These are phyloP conservation scores for Spodoptera frugiperda DNA, from an alignment of 1,140 invertebrate species.

Conservation along the genomic window DNA sequence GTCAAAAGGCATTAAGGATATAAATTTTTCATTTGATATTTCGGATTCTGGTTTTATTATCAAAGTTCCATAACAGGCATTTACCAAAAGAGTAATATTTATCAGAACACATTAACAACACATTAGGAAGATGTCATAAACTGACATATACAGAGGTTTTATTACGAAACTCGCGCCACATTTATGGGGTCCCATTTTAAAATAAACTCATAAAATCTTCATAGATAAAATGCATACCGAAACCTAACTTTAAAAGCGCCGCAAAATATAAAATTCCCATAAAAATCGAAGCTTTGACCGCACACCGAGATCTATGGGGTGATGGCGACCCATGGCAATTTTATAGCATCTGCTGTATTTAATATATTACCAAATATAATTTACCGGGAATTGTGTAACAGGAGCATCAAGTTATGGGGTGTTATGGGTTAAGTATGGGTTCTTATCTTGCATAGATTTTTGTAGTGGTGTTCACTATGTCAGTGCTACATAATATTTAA, in stretches of 20 bases:
- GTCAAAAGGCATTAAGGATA: no score
- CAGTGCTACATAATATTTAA: background rate
- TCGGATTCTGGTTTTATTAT: no score
- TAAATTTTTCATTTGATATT: no score
- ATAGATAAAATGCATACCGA: conserved; percentile 22
- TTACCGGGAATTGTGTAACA: conserved; percentile 14
- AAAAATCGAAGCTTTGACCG: conserved; percentile 16
- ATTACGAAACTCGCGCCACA: background rate
- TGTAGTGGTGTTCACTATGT: background rate
- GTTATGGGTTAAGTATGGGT: background rate
- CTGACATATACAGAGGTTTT: background rate
- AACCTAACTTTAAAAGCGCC: conserved; percentile 9
- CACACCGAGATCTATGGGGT: conserved; percentile 5
- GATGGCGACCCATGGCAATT: conserved; percentile 14
- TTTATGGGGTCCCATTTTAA: background rate
- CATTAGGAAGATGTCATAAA: background rate
- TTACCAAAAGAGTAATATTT: background rate
- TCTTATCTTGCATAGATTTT: background rate
- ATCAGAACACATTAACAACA: conserved; percentile 9
- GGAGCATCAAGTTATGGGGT: background rate
- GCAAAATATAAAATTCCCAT: conserved; percentile 30
- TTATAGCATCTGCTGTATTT: conserved; percentile 30
- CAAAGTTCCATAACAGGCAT: no score
- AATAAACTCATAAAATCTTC: conserved; percentile 24
- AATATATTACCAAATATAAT: conserved; percentile 26